Evolutionary conservation across 2,113 vertebrate species (phyloP).

Genomic region (Tragelaphus scriptus): DNA sequence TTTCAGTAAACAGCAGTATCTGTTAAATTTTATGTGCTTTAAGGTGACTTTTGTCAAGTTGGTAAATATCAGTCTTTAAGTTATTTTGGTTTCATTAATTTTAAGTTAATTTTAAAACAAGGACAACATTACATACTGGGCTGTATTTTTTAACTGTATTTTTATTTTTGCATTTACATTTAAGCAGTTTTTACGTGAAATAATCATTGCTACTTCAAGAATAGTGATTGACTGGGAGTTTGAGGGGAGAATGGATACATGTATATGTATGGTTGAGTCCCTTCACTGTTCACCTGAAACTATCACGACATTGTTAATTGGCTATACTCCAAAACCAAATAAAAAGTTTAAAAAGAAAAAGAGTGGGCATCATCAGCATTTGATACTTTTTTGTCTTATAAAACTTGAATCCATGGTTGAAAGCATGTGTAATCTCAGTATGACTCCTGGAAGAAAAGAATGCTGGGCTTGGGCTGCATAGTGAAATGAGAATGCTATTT

Average conservation of each 20-base stretch:
- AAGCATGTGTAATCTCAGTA: neutral
- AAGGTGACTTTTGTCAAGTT: neutral
- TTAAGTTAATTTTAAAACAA: neutral
- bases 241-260: neutral
- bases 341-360: neutral
- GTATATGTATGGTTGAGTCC: neutral
- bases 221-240: neutral
- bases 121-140: neutral
- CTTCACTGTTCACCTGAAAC: neutral
- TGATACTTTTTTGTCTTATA: neutral
- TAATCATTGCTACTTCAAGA: neutral
- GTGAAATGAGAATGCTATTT: neutral
- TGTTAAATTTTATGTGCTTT: neutral
- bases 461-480: neutral
- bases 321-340: neutral
- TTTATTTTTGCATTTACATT: neutral
- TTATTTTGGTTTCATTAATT: conserved; percentile 8
- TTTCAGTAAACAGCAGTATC: neutral
- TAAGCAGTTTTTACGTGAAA: neutral
- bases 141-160: neutral
- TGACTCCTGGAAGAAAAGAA: neutral
- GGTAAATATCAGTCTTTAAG: neutral
- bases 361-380: neutral
- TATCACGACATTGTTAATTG: neutral
- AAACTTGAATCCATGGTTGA: neutral